Evolutionary conservation across 2,888 invertebrate species (phyloP), one percentile per base, ranked within the genome.

Genomic region (Subacronicta megacephala): DNA sequence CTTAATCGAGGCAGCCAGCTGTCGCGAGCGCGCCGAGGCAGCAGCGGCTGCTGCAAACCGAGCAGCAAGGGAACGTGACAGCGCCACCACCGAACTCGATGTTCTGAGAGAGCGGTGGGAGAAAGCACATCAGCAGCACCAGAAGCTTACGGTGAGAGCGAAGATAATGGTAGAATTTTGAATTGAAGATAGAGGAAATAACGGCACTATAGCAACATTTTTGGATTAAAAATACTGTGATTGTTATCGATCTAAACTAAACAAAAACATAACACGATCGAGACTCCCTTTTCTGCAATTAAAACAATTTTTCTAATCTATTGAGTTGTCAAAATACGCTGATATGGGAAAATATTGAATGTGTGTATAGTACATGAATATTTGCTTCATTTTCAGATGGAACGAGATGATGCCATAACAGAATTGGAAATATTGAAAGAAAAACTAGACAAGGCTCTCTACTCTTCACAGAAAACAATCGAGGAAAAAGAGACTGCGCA

Each of bases 351-450:
- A n/a, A n/a, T n/a, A n/a, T n/a, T n/a, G n/a, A n/a, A 23, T 23
- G 9, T 23, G 23, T 29, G 12, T 29, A 12, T 12, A 29, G 4
- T 29, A 7, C 1, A n/a, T 16, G 1, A n/a, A n/a, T 0, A 13
- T 64, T 45, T 57, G n/a, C 72, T 54, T 74, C 78, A 55, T 91
- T 93, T 69, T 58, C 92, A 97, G 97, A 96, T 97, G 93, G 98
- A 98, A 87, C 95, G 97, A 74, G 98, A 98, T 80, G 98, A 98
- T 82, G 97, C 98, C 13, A 87, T 97, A 52, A 96, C 97, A 38
- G 98, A 98, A 90, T 95, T 98, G 42, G 97, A 97, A 79, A 96
- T 98, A 75, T 89, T 98, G 61, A 98, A 98, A 88, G 98, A 98
- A 61, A 98, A 98, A 92, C 92, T 98, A 59, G 98, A 98, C 72